These are phyloP conservation scores for Cyanoramphus novaezelandiae DNA, from an alignment of 2,113 vertebrate genomes.

Conservation along the genomic window DNA sequence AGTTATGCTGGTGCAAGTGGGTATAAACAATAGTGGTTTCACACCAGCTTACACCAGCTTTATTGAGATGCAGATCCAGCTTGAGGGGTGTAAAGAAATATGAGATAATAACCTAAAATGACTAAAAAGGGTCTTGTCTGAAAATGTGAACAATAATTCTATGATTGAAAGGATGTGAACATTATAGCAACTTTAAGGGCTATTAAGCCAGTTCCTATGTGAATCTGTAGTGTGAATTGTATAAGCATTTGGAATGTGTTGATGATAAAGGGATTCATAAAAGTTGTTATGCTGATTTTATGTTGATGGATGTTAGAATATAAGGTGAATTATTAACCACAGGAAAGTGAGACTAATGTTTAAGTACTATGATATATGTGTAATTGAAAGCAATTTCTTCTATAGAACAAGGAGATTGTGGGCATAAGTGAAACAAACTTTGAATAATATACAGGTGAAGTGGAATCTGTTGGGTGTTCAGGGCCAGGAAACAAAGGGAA, in stretches of 20 bases:
- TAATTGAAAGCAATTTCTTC: conserved; percentile 77
- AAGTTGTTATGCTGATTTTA: conserved; percentile 83
- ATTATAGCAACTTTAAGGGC: conserved; percentile 78
- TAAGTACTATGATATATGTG: conserved; percentile 76
- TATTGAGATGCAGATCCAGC: conserved; percentile 28
- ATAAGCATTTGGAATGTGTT: conserved; percentile 78
- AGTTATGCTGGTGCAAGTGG: background rate
- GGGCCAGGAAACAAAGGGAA: conserved; percentile 33
- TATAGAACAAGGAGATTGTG: conserved; percentile 67
- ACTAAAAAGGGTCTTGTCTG: conserved; percentile 67
- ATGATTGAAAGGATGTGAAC: conserved; percentile 74
- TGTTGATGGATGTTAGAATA: conserved; percentile 80
- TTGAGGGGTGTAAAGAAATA: conserved; percentile 33
- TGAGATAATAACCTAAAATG: conserved; percentile 50
- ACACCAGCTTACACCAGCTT: background rate
- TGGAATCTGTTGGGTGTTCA: conserved; percentile 57
- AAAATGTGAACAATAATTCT: conserved; percentile 73
- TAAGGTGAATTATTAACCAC: conserved; percentile 81
- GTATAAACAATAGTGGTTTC: background rate
- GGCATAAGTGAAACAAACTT: conserved; percentile 72
- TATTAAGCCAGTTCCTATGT: conserved; percentile 79
- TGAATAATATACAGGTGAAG: conserved; percentile 69
- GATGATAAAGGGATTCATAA: conserved; percentile 83
- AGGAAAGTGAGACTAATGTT: conserved; percentile 80
- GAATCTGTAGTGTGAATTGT: conserved; percentile 75